Percentiles rank a stretch among this genome's conserved stretches.
Evolutionary conservation across 2,113 vertebrate species (phyloP).

Genomic region (Thunnus maccoyii): DNA sequence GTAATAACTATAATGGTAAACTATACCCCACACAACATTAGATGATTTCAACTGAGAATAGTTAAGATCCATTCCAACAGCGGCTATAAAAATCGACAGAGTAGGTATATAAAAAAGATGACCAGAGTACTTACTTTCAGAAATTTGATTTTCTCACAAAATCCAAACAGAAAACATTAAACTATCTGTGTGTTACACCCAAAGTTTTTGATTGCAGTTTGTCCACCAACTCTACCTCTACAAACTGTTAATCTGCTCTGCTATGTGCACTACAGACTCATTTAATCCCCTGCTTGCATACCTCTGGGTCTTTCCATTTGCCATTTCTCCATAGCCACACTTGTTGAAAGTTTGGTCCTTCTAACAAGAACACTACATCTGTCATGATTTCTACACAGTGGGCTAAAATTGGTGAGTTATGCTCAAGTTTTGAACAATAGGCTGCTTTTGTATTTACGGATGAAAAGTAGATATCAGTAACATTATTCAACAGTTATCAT

Average conservation of each 20-base stretch:
- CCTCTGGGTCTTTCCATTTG: conserved; percentile 76
- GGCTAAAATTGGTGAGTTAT: conserved; percentile 55
- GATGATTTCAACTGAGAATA: not conserved
- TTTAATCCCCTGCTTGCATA: conserved; percentile 82
- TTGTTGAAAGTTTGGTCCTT: conserved; percentile 44
- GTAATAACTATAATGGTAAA: not conserved
- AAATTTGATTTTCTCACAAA: conserved; percentile 31
- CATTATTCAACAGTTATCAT: not conserved
- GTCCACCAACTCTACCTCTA: conserved; percentile 64
- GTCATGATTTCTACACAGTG: conserved; percentile 13
- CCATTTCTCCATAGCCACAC: conserved; percentile 62
- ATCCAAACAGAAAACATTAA: conserved; percentile 41
- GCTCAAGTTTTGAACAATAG: not conserved
- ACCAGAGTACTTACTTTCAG: conserved; percentile 62
- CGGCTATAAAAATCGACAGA: not conserved
- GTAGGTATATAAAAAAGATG: not conserved
- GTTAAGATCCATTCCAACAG: not conserved
- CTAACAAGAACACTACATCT: conserved; percentile 35
- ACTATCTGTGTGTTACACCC: conserved; percentile 23
- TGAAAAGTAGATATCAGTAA: not conserved
- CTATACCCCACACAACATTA: not conserved
- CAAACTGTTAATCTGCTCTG: conserved; percentile 82
- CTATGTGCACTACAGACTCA: conserved; percentile 71
- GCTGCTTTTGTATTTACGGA: not conserved
- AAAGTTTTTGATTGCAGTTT: conserved; percentile 48